phyloP scores from a whole-genome alignment of 2,888 invertebrate species.

The Sinopyrophorus schimmeli region DNA sequence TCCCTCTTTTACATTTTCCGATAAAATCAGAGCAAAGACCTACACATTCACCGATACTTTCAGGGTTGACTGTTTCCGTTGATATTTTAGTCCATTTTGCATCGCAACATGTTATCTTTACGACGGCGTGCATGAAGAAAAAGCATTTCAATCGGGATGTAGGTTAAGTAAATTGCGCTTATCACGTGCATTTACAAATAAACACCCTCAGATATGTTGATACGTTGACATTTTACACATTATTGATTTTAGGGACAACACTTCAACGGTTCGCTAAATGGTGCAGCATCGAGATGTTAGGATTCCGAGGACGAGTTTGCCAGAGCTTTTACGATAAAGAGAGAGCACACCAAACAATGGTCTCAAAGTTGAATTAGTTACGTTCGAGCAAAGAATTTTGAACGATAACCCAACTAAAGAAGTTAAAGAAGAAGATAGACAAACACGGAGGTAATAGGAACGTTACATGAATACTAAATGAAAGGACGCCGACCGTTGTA shows the following conservation, averaged over 20 bases:
- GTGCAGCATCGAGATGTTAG: slow-evolving; percentile 26
- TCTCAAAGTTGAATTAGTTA: slow-evolving; percentile 57
- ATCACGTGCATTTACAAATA: slow-evolving; percentile 42
- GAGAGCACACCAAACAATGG: slow-evolving; percentile 51
- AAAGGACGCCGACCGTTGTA: slow-evolving; percentile 22
- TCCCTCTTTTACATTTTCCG: slow-evolving; percentile 35
- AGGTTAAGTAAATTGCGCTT: slow-evolving; percentile 40
- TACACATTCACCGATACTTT: slow-evolving; percentile 30
- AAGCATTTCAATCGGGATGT: slow-evolving; percentile 38
- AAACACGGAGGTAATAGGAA: slow-evolving; percentile 35
- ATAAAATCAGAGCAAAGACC: slow-evolving; percentile 35
- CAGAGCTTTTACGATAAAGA: slow-evolving; percentile 32
- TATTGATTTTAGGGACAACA: slow-evolving; percentile 29
- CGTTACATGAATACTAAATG: slow-evolving; percentile 34
- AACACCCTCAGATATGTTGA: slow-evolving; percentile 36
- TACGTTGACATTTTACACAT: slow-evolving; percentile 25
- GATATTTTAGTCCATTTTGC: slow-evolving; percentile 43
- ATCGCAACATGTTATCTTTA: slow-evolving; percentile 42
- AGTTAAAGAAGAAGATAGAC: slow-evolving; percentile 46
- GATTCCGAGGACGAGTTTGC: slow-evolving; percentile 37
- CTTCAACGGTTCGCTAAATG: slow-evolving; percentile 18
- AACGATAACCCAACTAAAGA: slow-evolving; percentile 55
- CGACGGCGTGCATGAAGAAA: slow-evolving; percentile 36
- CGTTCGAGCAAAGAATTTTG: slow-evolving; percentile 57
- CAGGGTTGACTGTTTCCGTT: no score